A percentile compares a stretch with the other conserved stretches of the same genome.
Conservation (phyloP, 2,888 invertebrate species). For the Apocheima hispidaria region DNA sequence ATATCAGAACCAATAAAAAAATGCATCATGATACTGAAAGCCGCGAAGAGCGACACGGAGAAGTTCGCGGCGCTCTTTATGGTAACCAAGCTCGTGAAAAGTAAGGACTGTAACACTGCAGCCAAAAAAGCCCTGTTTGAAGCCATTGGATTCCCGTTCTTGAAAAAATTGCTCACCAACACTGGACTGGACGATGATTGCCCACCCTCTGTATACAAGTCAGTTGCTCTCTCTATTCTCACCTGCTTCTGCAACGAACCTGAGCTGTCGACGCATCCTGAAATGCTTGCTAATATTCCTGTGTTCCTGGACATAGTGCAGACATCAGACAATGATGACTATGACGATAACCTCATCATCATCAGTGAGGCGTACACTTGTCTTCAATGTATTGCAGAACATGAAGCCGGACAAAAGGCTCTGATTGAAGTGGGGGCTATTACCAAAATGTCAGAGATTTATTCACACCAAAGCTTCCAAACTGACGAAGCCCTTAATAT, state of each 20-base stretch:
- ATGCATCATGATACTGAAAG: constrained; percentile 92
- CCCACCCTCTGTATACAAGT: constrained; percentile 95
- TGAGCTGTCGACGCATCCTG: constrained; percentile 92
- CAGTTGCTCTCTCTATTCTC: constrained; percentile 94
- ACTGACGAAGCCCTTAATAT: constrained; percentile 95
- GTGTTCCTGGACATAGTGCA: constrained; percentile 94
- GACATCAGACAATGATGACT: constrained; percentile 93
- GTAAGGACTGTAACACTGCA: constrained; percentile 91
- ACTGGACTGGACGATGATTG: constrained; percentile 94
- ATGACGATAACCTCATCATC: constrained; percentile 94
- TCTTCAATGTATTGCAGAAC: constrained; percentile 92
- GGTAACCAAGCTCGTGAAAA: constrained; percentile 95
- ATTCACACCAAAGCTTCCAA: constrained; percentile 94
- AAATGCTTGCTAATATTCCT: constrained; percentile 93
- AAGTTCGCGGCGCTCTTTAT: constrained; percentile 96
- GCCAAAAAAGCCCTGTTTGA: constrained; percentile 94
- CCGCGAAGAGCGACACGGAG: constrained; percentile 94
- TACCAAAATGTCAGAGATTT: constrained; percentile 93
- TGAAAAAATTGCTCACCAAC: constrained; percentile 92
- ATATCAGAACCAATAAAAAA: constrained; percentile 94
- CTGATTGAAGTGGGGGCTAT: constrained; percentile 92
- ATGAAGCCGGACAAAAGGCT: constrained; percentile 92
- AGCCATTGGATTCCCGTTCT: constrained; percentile 95
- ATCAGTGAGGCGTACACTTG: constrained; percentile 95
- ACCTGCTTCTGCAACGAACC: constrained; percentile 94